Percentiles rank a stretch among this genome's conserved stretches.
phyloP scores from a whole-genome alignment of 2,797 vertebrate species.

The Brachyalestes nurse region DNA sequence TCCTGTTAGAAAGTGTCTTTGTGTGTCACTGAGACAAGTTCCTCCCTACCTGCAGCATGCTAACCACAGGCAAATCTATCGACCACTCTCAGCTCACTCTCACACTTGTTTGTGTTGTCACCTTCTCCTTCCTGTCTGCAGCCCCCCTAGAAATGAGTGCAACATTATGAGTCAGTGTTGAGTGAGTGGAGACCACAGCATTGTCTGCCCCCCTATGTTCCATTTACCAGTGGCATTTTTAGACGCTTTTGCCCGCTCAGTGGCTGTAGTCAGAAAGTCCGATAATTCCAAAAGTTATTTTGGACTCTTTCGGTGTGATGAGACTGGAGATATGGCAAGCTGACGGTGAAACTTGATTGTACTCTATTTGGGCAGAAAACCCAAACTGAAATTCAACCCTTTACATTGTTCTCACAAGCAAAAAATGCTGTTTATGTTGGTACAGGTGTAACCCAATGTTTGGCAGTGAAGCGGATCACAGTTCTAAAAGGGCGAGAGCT shows the following conservation, averaged over 20 bases:
- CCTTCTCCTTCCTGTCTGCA: slow-evolving; percentile 52
- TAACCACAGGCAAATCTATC: slow-evolving; percentile 49
- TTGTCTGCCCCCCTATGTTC: slow-evolving; percentile 49
- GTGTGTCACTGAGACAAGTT: slow-evolving; percentile 38
- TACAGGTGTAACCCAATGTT: slow-evolving; percentile 63
- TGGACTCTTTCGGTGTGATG: not conserved
- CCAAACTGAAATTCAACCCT: not conserved
- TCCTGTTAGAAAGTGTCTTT: slow-evolving; percentile 50
- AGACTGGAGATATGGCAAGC: too few species aligned
- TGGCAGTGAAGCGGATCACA: slow-evolving; percentile 56
- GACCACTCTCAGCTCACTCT: slow-evolving; percentile 43
- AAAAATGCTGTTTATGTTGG: slow-evolving; percentile 21
- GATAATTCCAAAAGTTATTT: not conserved
- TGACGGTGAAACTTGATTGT: not conserved
- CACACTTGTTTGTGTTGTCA: slow-evolving; percentile 17
- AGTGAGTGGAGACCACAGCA: slow-evolving; percentile 27
- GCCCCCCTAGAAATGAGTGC: slow-evolving; percentile 12
- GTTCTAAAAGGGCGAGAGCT: slow-evolving; percentile 70
- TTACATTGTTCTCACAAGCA: not conserved
- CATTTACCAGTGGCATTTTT: slow-evolving; percentile 46
- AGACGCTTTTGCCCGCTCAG: slow-evolving; percentile 1
- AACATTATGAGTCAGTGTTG: slow-evolving; percentile 49
- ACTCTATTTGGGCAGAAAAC: not conserved
- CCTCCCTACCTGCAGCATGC: slow-evolving; percentile 36
- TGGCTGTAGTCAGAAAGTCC: not conserved